phyloP scores from a whole-genome alignment of 2,888 invertebrate genomes.

The Brenthis ino region DNA sequence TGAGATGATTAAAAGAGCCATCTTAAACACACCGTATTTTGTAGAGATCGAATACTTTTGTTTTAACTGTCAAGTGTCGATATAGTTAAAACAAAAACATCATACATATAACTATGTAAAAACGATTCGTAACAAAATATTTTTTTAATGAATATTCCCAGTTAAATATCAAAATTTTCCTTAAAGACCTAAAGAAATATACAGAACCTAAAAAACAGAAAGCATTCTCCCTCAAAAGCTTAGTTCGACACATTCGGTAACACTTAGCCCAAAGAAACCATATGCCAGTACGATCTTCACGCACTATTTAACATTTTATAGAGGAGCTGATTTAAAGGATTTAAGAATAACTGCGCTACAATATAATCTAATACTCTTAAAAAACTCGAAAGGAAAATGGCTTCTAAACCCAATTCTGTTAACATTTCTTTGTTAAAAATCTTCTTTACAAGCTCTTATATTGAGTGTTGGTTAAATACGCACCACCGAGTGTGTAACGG shows the following conservation, averaged over 20 bases:
- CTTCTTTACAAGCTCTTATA: constrained; percentile 15
- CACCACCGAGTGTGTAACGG: constrained; percentile 18
- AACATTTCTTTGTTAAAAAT: constrained; percentile 14
- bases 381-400: constrained; percentile 7
- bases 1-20: too few relatives aligned
- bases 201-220: not conserved
- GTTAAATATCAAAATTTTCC: too few relatives aligned
- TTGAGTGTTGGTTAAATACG: constrained; percentile 18
- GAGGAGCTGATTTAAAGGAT: constrained; percentile 24
- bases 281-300: constrained; percentile 57
- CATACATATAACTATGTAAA: too few relatives aligned
- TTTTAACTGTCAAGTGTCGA: too few relatives aligned
- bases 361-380: constrained; percentile 16
- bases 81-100: too few relatives aligned
- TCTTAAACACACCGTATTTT: too few relatives aligned
- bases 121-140: too few relatives aligned
- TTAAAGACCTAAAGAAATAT: too few relatives aligned
- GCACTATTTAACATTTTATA: constrained; percentile 53
- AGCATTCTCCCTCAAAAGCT: constrained; percentile 35
- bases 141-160: too few relatives aligned
- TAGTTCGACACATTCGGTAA: constrained; percentile 39
- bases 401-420: constrained; percentile 5
- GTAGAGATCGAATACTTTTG: too few relatives aligned
- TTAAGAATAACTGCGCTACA: constrained; percentile 14
- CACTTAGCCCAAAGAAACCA: constrained; percentile 48